Conservation (phyloP, 2,888 invertebrate species). For the Drosophila affinis region DNA sequence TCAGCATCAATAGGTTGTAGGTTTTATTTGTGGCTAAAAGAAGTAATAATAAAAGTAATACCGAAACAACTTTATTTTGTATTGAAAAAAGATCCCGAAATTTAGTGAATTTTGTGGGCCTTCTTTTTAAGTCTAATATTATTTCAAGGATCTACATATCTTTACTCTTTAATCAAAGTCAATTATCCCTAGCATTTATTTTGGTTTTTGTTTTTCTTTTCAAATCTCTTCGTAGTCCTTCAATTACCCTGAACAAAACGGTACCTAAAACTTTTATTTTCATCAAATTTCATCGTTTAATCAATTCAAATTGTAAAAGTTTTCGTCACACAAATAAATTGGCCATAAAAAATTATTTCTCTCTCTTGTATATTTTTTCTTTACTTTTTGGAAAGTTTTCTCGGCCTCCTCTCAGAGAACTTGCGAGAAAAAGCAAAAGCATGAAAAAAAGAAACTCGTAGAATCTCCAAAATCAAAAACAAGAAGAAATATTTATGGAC, state of each 20-base stretch:
- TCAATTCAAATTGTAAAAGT: conserved; percentile 52
- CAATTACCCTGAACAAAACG: background rate
- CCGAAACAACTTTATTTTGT: too few relatives aligned
- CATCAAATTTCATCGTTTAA: conserved; percentile 34
- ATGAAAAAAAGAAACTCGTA: conserved; percentile 8
- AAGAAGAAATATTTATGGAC: conserved; percentile 8
- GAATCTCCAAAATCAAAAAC: conserved; percentile 2
- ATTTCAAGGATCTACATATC: background rate
- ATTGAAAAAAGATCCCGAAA: too few relatives aligned
- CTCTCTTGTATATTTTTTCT: conserved; percentile 13
- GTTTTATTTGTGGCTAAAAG: too few relatives aligned
- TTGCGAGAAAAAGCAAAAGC: background rate
- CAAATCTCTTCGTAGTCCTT: background rate
- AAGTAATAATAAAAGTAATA: too few relatives aligned
- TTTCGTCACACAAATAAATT: conserved; percentile 49
- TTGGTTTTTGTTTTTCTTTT: background rate
- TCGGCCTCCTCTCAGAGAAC: too few relatives aligned
- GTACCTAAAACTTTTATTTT: background rate
- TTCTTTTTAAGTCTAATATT: background rate
- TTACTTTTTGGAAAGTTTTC: background rate
- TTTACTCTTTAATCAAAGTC: background rate
- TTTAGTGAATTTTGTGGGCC: too few relatives aligned
- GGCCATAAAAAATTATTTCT: conserved; percentile 28
- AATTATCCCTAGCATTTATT: background rate
- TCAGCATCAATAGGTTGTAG: too few relatives aligned